phyloP scores from a whole-genome alignment of 2,113 vertebrate species.

The Erythrolamprus reginae region DNA sequence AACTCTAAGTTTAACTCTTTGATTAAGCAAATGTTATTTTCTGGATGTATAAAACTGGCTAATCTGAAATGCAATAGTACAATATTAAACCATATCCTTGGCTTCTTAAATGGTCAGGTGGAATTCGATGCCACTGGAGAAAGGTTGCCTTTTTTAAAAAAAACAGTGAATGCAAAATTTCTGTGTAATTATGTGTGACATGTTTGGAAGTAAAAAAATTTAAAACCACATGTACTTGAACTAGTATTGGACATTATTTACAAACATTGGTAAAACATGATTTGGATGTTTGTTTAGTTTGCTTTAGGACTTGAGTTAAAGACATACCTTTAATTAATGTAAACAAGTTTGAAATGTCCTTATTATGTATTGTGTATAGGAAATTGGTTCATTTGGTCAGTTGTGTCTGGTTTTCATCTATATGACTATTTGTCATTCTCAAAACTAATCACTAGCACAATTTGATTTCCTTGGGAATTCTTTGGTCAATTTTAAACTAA shows the following conservation, averaged over 20 bases:
- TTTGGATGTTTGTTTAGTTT: slow-evolving; percentile 41
- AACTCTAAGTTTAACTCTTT: not conserved
- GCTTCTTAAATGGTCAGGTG: slow-evolving; percentile 2
- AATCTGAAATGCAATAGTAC: slow-evolving; percentile 6
- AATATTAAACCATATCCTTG: not conserved
- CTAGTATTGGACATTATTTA: slow-evolving; percentile 39
- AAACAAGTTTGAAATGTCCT: slow-evolving; percentile 34
- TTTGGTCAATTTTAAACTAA: slow-evolving; percentile 23
- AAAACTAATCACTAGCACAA: slow-evolving; percentile 11
- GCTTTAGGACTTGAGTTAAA: slow-evolving; percentile 28
- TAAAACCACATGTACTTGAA: slow-evolving; percentile 29
- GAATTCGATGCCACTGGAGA: not conserved
- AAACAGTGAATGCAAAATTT: slow-evolving; percentile 12
- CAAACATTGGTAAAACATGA: slow-evolving; percentile 37
- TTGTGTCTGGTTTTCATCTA: not conserved
- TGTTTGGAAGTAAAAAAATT: slow-evolving; percentile 40
- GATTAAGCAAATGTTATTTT: not conserved
- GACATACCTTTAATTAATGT: slow-evolving; percentile 34
- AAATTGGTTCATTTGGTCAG: slow-evolving; percentile 31
- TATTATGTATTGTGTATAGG: slow-evolving; percentile 28
- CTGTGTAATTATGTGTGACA: slow-evolving; percentile 29
- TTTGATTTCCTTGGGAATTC: slow-evolving; percentile 16
- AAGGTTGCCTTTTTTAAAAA: too few relatives aligned
- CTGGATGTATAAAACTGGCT: not conserved
- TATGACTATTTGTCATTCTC: slow-evolving; percentile 20